Evolutionary conservation across 2,888 invertebrate species (phyloP), one percentile per base, ranked within the genome.

Genomic region (Microplitis deprimator): DNA sequence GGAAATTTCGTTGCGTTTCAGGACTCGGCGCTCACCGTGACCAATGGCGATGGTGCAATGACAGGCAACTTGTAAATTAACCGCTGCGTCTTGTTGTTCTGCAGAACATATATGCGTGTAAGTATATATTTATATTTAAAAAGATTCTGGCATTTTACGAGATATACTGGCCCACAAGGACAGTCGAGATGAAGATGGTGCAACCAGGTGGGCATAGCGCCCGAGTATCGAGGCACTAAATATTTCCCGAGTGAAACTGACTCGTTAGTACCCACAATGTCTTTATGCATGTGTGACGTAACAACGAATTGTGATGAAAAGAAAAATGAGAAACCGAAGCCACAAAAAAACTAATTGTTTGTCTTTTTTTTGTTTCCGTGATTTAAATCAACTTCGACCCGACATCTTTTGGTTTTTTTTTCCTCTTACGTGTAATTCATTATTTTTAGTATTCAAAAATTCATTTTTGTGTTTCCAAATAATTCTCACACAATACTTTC

Each of bases 121-220:
- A 10, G 20, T 68, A 40, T 68, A 41, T 50, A 50, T 50, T 8
- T 50, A 50, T 50, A 50, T 13, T 50, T 50, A 50, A 50, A 50
- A 50, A 50, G 10, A 50, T 50, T 10, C 50, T 50, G 50, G 50
- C 1, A 50, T 17, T 68, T 13, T 41, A 41, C 41, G 68, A 68
- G 40, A 17, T 67, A 16, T 68, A 41, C 16, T 16, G 50, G 40
- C 16, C 67, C 13, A 13, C 65, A 38, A 67, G n/a, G 39, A 67
- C 68, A 7, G 40, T n/a, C 16, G 6, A 60, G 13, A 29, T 60
- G 6, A 16, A 6, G 71, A 79, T 80, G 76, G 73, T 76, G 80
- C 77, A 80, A 80, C 71, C 75, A 80, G 77, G 69, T 79, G 80
- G 75, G 67, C 62, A 80, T 75, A 68, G 61, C 73, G 68, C 50